Conservation (phyloP, 2,797 vertebrate genomes). For the Esox masquinongy region DNA sequence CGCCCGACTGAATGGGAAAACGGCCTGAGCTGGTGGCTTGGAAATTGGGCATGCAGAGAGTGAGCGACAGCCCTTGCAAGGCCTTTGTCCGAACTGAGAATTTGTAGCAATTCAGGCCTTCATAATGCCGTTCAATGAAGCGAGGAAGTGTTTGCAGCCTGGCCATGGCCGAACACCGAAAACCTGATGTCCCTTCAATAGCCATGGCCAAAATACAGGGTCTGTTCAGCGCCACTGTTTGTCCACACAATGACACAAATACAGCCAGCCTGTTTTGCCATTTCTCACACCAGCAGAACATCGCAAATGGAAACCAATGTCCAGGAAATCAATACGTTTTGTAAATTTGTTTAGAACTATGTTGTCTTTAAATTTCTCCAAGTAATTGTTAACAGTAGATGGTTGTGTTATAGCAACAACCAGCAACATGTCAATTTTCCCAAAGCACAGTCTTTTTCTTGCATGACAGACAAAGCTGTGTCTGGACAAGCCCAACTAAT, state of each 20-base stretch:
- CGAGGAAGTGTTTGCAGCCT: conserved; percentile 67
- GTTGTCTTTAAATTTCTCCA: not conserved
- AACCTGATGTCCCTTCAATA: conserved; percentile 60
- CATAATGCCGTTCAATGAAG: conserved; percentile 84
- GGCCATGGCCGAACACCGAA: conserved; percentile 61
- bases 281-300: conserved; percentile 18
- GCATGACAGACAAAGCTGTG: conserved; percentile 35
- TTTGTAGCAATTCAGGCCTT: conserved; percentile 84
- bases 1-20: conserved; percentile 56
- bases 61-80: conserved; percentile 50
- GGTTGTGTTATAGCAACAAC: not conserved
- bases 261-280: conserved; percentile 33
- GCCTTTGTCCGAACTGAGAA: conserved; percentile 77
- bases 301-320: conserved; percentile 13
- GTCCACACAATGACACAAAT: conserved; percentile 32
- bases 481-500: conserved; percentile 48
- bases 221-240: conserved; percentile 26
- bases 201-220: conserved; percentile 32
- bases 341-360: not conserved
- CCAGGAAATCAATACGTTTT: not conserved
- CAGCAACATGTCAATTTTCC: not conserved
- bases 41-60: conserved; percentile 42
- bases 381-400: not conserved
- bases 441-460: conserved; percentile 15
- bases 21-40: conserved; percentile 43